A percentile compares a stretch with the other conserved stretches of the same genome.
phyloP scores from a whole-genome alignment of 2,797 vertebrate species.

The Semotilus atromaculatus region DNA sequence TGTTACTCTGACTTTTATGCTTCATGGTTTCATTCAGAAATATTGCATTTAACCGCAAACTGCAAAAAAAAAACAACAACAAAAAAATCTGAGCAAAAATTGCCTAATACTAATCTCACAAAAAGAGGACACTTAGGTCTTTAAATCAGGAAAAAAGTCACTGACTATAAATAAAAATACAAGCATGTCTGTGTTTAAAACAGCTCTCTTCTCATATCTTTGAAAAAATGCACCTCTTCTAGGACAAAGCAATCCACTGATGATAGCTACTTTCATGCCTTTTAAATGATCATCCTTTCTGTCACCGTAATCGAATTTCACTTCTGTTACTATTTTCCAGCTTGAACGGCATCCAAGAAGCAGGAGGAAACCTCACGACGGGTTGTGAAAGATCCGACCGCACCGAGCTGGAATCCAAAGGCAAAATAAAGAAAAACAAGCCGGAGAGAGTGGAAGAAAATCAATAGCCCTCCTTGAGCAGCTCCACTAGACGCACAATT shows the following conservation, averaged over 20 bases:
- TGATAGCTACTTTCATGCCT: conserved; percentile 53
- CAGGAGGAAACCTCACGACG: conserved; percentile 44
- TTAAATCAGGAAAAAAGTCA: not conserved
- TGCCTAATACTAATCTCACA: not conserved
- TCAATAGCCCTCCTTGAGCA: conserved; percentile 75
- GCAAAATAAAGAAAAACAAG: conserved; percentile 72
- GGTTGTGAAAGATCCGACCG: conserved; percentile 29
- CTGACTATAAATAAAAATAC: not conserved
- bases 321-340: conserved; percentile 71
- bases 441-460: conserved; percentile 70
- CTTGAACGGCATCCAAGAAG: conserved; percentile 65
- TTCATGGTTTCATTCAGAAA: not conserved
- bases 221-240: conserved; percentile 47
- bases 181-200: conserved; percentile 11
- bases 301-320: conserved; percentile 67
- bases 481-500: conserved; percentile 74
- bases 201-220: conserved; percentile 3
- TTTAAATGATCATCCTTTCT: conserved; percentile 70
- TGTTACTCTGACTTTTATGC: not conserved
- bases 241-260: conserved; percentile 51
- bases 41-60: not conserved
- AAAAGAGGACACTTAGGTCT: not conserved
- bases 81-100: not conserved
- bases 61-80: not conserved
- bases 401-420: conserved; percentile 68